Evolutionary conservation across 1,140 invertebrate species (phyloP).

Genomic region (Prorops nasuta): DNA sequence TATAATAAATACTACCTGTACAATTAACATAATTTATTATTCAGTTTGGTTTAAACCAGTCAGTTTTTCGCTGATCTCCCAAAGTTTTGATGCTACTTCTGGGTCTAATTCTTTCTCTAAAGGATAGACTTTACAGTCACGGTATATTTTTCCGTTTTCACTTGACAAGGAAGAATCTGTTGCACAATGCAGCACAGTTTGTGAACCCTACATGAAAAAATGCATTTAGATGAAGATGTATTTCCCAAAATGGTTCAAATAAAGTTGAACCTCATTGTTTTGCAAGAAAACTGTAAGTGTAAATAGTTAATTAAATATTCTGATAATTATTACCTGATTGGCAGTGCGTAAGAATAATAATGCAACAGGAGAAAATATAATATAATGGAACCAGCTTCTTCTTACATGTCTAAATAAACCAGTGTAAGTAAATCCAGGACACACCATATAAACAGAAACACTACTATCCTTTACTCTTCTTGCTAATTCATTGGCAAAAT

Average conservation of each 20-base stretch:
- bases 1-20: too few relatives aligned
- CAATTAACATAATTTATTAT: too few relatives aligned
- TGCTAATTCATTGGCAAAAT: constrained; percentile 67
- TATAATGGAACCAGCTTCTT: constrained; percentile 69
- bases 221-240: not conserved
- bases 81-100: constrained; percentile 65
- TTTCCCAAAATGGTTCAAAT: not conserved
- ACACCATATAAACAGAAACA: constrained; percentile 72
- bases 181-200: constrained; percentile 76
- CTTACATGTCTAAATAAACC: constrained; percentile 69
- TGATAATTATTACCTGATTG: constrained; percentile 63
- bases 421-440: constrained; percentile 84
- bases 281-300: too few relatives aligned
- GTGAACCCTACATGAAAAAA: constrained; percentile 64
- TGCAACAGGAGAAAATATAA: constrained; percentile 68
- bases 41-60: constrained; percentile 21
- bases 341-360: constrained; percentile 70
- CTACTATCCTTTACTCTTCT: constrained; percentile 59
- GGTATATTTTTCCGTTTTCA: constrained; percentile 67
- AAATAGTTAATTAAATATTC: constrained; percentile 8
- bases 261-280: too few relatives aligned
- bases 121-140: constrained; percentile 70
- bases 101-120: constrained; percentile 64
- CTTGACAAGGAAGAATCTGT: constrained; percentile 64
- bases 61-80: constrained; percentile 67